Evolutionary conservation across 2,797 vertebrate genomes (phyloP), one percentile per base, ranked within the genome.

Genomic region (Coregonus ussuriensis): DNA sequence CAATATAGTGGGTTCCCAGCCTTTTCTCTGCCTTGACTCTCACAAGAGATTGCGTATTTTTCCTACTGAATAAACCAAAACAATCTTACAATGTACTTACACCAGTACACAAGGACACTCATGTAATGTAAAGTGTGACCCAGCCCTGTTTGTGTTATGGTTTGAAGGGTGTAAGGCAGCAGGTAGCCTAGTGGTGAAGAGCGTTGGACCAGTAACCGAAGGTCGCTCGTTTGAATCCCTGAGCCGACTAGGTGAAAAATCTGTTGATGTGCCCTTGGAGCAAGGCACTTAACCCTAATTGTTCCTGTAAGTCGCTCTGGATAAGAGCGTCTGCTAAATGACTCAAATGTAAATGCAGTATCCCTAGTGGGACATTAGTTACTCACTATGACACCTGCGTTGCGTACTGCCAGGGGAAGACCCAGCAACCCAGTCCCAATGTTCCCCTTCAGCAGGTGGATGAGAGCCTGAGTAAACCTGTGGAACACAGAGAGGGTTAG

Each of bases 371-470:
- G 41, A 14, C 25, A 4, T 51, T 33, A 29, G 21, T 25, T 18
- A 83, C 94, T 93, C 92, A 97, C 96, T 92, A 95, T 86, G 83
- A 96, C 89, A 59, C 96, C 96, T 67, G 96, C 95, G 1, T 97
- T 96, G 90, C 94, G 96, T 76, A 97, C 92, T 67, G 96, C 96
- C 80, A 97, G 88, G 0, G 96, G 96, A 83, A 97, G 95, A 51
- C 96, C 94, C 16, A 97, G 95, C 71, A 97, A 93, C 1, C 96
- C 96, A 7, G 96, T 97, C 52, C 96, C 96, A 1, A 97, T 96
- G 85, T 97, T 97, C 72, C 96, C 96, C 83, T 97, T 97, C 72
- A 97, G 91, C 35, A 97, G 94, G 77, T 97, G 96, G 1, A 93
- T 94, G 73, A 97, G 91, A 14, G 96, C 96, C 80, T 97, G 95